Evolutionary conservation across 2,888 invertebrate species (phyloP).

Genomic region (Clostera curtula): DNA sequence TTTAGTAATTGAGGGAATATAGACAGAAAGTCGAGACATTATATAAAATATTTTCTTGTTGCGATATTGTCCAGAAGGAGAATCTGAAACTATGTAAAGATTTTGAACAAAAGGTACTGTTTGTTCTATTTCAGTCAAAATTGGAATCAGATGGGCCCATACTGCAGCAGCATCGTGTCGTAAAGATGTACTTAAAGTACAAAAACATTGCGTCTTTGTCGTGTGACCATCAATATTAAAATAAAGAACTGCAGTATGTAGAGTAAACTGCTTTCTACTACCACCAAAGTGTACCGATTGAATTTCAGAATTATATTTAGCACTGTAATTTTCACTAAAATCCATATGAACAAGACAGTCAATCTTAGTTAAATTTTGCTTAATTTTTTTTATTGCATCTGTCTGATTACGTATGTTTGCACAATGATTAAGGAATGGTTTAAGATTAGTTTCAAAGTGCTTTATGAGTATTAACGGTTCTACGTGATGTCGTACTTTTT

Average conservation of each 20-base stretch:
- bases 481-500: constrained; percentile 5
- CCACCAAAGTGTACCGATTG: constrained; percentile 9
- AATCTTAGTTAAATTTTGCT: constrained; percentile 3
- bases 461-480: constrained; percentile 4
- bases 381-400: constrained; percentile 5
- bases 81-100: constrained; percentile 11
- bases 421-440: not conserved
- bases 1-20: constrained; percentile 6
- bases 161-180: constrained; percentile 13
- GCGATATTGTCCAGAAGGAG: constrained; percentile 12
- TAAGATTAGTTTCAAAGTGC: constrained; percentile 1
- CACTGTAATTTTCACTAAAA: constrained; percentile 9
- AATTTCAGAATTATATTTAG: constrained; percentile 8
- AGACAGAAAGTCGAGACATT: constrained; percentile 8
- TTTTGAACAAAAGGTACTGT: constrained; percentile 6
- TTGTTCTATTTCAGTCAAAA: constrained; percentile 11
- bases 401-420: constrained; percentile 4
- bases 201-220: constrained; percentile 10
- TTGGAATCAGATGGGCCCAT: constrained; percentile 13
- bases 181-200: constrained; percentile 9
- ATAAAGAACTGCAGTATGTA: constrained; percentile 11
- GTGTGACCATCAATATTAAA: constrained; percentile 7
- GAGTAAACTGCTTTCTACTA: constrained; percentile 7
- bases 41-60: constrained; percentile 16
- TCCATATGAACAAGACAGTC: constrained; percentile 7